These are phyloP conservation scores for Rhabdomys pumilio DNA, from an alignment of 2,797 vertebrate species.

Conservation along the genomic window DNA sequence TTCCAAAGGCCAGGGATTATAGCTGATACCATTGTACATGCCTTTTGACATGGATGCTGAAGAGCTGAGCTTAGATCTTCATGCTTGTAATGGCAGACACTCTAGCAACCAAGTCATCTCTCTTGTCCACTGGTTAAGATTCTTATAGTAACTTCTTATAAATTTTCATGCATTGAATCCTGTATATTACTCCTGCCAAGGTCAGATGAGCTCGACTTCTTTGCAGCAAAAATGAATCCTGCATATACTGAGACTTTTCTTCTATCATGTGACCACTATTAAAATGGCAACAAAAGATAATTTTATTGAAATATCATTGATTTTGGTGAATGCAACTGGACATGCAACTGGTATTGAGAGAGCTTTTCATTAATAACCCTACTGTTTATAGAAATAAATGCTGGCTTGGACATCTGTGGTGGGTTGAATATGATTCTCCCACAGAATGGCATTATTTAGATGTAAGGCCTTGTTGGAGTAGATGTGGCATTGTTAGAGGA, in stretches of 20 bases:
- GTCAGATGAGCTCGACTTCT: not conserved
- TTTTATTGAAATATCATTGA: slow-evolving; percentile 1
- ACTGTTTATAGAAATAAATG: not conserved
- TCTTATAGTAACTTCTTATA: not conserved
- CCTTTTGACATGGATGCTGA: not conserved
- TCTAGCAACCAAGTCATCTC: not conserved
- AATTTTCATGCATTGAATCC: not conserved
- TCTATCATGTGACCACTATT: not conserved
- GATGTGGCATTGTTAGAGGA: not conserved
- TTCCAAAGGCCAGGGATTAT: not conserved
- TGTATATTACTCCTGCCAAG: not conserved
- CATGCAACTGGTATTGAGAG: not conserved
- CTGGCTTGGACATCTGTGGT: not conserved
- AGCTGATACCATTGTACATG: too few relatives aligned
- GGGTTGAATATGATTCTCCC: not conserved
- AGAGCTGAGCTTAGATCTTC: not conserved
- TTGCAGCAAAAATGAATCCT: slow-evolving; percentile 13
- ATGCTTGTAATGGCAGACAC: not conserved
- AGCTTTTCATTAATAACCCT: not conserved
- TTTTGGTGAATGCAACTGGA: not conserved
- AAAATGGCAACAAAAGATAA: not conserved
- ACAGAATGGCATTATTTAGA: not conserved
- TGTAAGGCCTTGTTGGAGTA: not conserved
- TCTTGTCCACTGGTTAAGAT: not conserved
- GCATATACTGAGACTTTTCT: not conserved